phyloP scores from a whole-genome alignment of 2,797 vertebrate genomes.

The Gobio occitaniae region DNA sequence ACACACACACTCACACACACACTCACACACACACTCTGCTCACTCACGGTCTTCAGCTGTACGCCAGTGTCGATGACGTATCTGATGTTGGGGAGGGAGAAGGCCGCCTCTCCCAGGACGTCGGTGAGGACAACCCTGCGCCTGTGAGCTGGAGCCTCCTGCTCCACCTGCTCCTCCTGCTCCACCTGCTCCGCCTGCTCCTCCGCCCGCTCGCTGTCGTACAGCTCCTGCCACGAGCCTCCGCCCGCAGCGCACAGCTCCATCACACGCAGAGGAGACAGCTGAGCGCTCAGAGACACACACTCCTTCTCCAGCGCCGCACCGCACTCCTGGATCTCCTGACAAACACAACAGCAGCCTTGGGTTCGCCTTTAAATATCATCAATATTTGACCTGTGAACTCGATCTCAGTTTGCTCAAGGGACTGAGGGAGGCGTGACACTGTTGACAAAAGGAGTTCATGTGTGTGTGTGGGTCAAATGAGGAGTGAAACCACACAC shows the following conservation, averaged over 20 bases:
- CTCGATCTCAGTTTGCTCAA: background rate
- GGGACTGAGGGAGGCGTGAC: slow-evolving; percentile 35
- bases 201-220: slow-evolving; percentile 70
- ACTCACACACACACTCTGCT: no score
- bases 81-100: slow-evolving; percentile 82
- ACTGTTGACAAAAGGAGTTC: slow-evolving; percentile 68
- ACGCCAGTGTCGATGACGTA: slow-evolving; percentile 90
- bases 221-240: slow-evolving; percentile 79
- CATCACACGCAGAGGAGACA: slow-evolving; percentile 79
- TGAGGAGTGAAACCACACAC: background rate
- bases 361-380: background rate
- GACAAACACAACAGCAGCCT: background rate
- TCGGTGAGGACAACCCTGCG: slow-evolving; percentile 85
- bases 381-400: background rate
- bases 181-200: slow-evolving; percentile 21
- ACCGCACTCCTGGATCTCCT: slow-evolving; percentile 85
- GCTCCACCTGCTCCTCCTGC: slow-evolving; percentile 7
- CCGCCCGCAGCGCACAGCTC: slow-evolving; percentile 80
- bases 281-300: slow-evolving; percentile 75
- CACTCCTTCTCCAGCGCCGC: slow-evolving; percentile 80
- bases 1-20: no score
- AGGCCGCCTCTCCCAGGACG: slow-evolving; percentile 86
- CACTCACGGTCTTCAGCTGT: slow-evolving; percentile 89
- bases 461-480: background rate
- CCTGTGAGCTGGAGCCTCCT: slow-evolving; percentile 42